Evolutionary conservation across 1,140 invertebrate species (phyloP).

Genomic region (Drosophila biarmipes): DNA sequence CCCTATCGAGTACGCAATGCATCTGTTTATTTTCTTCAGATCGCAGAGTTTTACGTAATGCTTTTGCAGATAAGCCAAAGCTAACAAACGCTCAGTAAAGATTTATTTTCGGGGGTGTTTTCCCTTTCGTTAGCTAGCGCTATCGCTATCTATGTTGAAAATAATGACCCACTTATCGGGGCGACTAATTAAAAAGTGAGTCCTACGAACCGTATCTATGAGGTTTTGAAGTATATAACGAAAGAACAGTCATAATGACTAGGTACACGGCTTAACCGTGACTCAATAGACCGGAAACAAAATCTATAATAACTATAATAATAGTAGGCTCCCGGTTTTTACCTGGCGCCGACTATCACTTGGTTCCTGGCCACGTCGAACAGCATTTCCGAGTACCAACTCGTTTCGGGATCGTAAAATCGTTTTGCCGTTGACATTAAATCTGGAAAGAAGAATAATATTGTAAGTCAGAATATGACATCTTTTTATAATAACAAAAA

Average conservation of each 20-base stretch:
- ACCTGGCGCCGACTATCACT: slow-evolving; percentile 92
- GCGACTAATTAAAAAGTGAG: slow-evolving; percentile 39
- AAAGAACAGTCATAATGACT: slow-evolving; percentile 47
- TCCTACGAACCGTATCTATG: slow-evolving; percentile 13
- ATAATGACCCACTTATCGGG: slow-evolving; percentile 49
- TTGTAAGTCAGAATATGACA: not conserved
- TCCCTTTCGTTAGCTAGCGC: slow-evolving; percentile 11
- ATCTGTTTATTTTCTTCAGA: slow-evolving; percentile 39
- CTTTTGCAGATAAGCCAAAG: slow-evolving; percentile 31
- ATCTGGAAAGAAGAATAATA: slow-evolving; percentile 83
- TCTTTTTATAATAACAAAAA: not conserved
- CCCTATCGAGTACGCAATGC: slow-evolving; percentile 40
- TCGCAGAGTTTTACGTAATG: slow-evolving; percentile 42
- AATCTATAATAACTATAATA: slow-evolving; percentile 8
- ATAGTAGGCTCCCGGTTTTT: slow-evolving; percentile 69
- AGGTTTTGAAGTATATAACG: slow-evolving; percentile 2
- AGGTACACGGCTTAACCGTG: slow-evolving; percentile 12
- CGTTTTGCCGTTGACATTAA: slow-evolving; percentile 86
- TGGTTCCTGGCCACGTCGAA: slow-evolving; percentile 94
- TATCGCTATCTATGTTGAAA: slow-evolving; percentile 39
- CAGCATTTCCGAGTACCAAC: slow-evolving; percentile 90
- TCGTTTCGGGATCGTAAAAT: slow-evolving; percentile 88
- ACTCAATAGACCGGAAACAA: slow-evolving; percentile 45
- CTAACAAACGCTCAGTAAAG: slow-evolving; percentile 7
- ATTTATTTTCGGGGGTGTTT: slow-evolving; percentile 32